Evolutionary conservation across 2,113 vertebrate genomes (phyloP).

Genomic region (Pygoscelis adeliae): DNA sequence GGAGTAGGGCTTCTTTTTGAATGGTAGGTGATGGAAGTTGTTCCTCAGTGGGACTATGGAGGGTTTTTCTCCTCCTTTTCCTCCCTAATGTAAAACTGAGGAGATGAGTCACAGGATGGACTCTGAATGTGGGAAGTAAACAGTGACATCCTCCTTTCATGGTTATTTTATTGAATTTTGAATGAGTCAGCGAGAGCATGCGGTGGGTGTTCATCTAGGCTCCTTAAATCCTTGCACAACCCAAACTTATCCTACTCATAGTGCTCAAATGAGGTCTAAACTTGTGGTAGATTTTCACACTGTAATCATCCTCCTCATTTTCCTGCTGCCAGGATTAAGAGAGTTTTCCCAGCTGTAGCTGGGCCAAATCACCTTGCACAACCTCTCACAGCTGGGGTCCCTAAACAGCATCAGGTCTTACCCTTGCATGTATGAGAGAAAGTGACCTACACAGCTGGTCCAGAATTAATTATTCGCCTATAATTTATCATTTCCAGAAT

Average conservation of each 20-base stretch:
- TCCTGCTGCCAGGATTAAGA: background rate
- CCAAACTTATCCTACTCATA: background rate
- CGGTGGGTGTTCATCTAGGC: background rate
- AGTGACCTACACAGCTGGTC: background rate
- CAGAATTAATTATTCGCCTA: background rate
- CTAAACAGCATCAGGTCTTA: background rate
- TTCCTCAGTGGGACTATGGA: background rate
- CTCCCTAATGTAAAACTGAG: background rate
- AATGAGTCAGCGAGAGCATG: background rate
- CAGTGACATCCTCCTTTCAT: background rate
- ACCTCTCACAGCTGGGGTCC: fast-evolving
- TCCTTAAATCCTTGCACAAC: background rate
- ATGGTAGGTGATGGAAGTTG: background rate
- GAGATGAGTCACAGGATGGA: slow-evolving; percentile 23
- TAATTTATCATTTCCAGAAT: background rate
- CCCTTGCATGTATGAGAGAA: background rate
- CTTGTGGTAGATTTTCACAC: background rate
- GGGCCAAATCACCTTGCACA: background rate
- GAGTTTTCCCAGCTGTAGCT: background rate
- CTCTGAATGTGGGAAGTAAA: slow-evolving; percentile 24
- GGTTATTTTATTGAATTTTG: background rate
- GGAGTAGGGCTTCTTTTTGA: background rate
- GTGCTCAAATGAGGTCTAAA: background rate
- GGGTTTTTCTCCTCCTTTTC: background rate
- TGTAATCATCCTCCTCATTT: background rate